phyloP scores from a whole-genome alignment of 2,797 vertebrate species.

The Ciconia nigra region DNA sequence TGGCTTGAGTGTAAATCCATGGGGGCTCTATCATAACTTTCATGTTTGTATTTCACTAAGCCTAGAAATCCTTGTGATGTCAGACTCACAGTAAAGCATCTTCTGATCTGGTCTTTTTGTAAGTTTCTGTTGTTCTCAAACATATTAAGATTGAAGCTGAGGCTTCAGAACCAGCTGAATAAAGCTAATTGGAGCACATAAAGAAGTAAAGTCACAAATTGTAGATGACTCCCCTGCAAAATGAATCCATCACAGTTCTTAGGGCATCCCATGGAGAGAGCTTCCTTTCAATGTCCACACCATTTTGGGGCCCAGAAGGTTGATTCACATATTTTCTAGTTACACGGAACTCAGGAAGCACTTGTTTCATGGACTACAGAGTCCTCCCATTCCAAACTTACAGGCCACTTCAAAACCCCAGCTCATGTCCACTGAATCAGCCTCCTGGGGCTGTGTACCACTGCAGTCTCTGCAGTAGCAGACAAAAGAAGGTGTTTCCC shows the following conservation, averaged over 20 bases:
- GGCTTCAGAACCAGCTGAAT: background rate
- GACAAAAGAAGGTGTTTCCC: background rate
- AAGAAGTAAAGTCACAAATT: background rate
- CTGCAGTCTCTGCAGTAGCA: background rate
- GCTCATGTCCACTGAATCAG: background rate
- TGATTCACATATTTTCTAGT: background rate
- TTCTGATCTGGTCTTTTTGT: background rate
- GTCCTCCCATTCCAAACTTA: background rate
- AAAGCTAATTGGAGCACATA: background rate
- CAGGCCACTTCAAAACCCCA: background rate
- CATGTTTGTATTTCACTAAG: background rate
- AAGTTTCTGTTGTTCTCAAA: background rate
- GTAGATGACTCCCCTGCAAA: background rate
- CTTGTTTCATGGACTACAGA: background rate
- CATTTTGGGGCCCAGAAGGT: accelerated
- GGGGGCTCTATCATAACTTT: background rate
- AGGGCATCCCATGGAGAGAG: background rate
- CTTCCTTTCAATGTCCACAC: background rate
- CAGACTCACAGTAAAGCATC: background rate
- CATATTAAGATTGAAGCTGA: background rate
- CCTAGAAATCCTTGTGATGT: background rate
- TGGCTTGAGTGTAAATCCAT: background rate
- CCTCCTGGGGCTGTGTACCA: background rate
- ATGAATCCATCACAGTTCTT: background rate
- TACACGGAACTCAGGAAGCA: background rate